Evolutionary conservation across 2,113 vertebrate genomes (phyloP).

Genomic region (Leptodactylus fuscus): DNA sequence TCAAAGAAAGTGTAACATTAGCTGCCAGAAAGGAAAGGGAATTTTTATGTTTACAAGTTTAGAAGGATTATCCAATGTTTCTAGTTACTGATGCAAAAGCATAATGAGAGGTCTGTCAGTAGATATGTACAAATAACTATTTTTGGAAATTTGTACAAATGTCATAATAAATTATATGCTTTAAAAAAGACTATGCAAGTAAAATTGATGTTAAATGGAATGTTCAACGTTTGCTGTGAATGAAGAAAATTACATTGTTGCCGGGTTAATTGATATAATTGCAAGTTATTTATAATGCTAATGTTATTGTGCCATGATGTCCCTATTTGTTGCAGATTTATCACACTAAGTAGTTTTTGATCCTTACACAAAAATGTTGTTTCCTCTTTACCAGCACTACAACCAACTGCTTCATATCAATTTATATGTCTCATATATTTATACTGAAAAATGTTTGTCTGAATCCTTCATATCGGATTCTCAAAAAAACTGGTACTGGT

Average conservation of each 20-base stretch:
- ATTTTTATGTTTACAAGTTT: constrained; percentile 10
- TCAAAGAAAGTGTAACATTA: constrained; percentile 30
- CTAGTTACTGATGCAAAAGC: neutral
- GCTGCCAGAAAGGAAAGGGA: constrained; percentile 42
- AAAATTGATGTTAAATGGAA: neutral
- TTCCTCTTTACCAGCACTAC: too few relatives aligned
- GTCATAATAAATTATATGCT: constrained; percentile 10
- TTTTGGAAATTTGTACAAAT: neutral
- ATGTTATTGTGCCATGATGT: neutral
- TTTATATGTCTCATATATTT: too few relatives aligned
- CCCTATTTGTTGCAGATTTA: neutral
- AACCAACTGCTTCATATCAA: too few relatives aligned
- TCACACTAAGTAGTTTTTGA: neutral
- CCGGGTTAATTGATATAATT: neutral
- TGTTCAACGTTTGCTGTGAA: neutral
- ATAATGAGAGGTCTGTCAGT: neutral
- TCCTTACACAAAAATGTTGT: neutral
- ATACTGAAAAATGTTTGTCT: too few relatives aligned
- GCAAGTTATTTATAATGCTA: constrained; percentile 9
- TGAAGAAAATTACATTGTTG: neutral
- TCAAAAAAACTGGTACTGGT: too few relatives aligned
- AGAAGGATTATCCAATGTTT: neutral
- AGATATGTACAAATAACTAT: neutral
- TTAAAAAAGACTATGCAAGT: neutral
- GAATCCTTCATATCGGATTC: too few relatives aligned